Evolutionary conservation across 1,140 invertebrate genomes (phyloP).

Genomic region (Trypoxylus dichotomus): DNA sequence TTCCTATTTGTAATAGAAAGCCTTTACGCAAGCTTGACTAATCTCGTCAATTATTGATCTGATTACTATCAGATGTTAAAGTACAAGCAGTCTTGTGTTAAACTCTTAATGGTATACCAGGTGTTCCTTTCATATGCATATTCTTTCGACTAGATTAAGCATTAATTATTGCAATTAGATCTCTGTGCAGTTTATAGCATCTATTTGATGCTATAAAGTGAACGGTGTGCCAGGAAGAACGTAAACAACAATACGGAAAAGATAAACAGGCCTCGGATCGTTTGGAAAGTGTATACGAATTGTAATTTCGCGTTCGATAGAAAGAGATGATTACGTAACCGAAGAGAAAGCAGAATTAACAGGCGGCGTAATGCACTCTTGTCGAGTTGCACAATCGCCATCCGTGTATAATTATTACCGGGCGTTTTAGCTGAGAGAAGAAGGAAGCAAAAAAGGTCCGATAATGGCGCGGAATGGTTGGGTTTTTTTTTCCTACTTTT

Average conservation of each 20-base stretch:
- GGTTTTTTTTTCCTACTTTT: neutral
- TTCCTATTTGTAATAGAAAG: too few species aligned
- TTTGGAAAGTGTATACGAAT: neutral
- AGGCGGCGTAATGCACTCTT: neutral
- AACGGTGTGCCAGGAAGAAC: neutral
- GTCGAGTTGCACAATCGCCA: neutral
- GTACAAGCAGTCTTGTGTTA: too few species aligned
- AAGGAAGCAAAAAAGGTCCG: neutral
- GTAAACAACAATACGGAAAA: neutral
- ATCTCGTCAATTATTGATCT: too few species aligned
- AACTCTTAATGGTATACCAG: too few species aligned
- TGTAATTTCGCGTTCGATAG: neutral
- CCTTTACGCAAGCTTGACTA: too few species aligned
- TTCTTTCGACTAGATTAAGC: neutral
- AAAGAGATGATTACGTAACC: neutral
- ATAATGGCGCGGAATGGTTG: neutral
- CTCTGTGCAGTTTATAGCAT: neutral
- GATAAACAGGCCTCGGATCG: neutral
- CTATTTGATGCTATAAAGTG: neutral
- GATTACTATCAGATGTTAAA: too few species aligned
- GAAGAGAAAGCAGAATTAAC: slow-evolving; percentile 1
- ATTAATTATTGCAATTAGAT: neutral
- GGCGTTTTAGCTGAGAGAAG: neutral
- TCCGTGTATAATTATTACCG: neutral
- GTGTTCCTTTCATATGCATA: neutral